Evolutionary conservation across 2,888 invertebrate species (phyloP).

Genomic region (Vandiemenella viatica): DNA sequence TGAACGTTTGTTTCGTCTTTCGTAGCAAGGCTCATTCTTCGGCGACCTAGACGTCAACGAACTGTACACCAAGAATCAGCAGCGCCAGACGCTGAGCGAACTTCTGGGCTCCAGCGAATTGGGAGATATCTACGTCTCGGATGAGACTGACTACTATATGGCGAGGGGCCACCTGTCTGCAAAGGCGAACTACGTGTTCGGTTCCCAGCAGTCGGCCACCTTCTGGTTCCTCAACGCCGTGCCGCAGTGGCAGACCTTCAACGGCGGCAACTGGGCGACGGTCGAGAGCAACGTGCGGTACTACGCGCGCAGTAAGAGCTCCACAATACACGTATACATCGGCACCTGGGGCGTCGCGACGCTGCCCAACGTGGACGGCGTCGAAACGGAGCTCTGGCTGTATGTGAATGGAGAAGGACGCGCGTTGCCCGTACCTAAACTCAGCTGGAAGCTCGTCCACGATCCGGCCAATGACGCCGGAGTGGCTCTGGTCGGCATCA

Average conservation of each 20-base stretch:
- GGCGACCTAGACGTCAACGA: background rate
- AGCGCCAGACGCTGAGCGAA: background rate
- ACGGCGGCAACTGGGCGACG: slow-evolving; percentile 39
- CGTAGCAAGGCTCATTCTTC: background rate
- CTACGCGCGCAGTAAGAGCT: slow-evolving; percentile 25
- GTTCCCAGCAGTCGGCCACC: slow-evolving; percentile 38
- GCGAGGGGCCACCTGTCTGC: slow-evolving; percentile 46
- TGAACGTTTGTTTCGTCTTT: no score
- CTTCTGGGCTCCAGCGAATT: background rate
- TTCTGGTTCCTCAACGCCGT: slow-evolving; percentile 49
- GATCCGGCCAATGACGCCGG: slow-evolving; percentile 35
- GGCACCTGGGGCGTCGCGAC: slow-evolving; percentile 44
- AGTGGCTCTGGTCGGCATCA: slow-evolving; percentile 43
- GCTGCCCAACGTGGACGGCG: slow-evolving; percentile 27
- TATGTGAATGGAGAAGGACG: no score
- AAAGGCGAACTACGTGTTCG: slow-evolving; percentile 45
- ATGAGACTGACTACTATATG: slow-evolving; percentile 24
- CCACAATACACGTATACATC: slow-evolving; percentile 30
- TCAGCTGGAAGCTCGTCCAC: slow-evolving; percentile 44
- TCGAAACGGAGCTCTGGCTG: slow-evolving; percentile 20
- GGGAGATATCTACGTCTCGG: background rate
- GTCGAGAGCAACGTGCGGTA: slow-evolving; percentile 34
- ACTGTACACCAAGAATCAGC: background rate
- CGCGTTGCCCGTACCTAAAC: slow-evolving; percentile 38
- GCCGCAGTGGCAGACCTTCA: slow-evolving; percentile 51